Evolutionary conservation across 2,113 vertebrate species (phyloP), one percentile per base, ranked within the genome.

Genomic region (Neodon shergylaensis): DNA sequence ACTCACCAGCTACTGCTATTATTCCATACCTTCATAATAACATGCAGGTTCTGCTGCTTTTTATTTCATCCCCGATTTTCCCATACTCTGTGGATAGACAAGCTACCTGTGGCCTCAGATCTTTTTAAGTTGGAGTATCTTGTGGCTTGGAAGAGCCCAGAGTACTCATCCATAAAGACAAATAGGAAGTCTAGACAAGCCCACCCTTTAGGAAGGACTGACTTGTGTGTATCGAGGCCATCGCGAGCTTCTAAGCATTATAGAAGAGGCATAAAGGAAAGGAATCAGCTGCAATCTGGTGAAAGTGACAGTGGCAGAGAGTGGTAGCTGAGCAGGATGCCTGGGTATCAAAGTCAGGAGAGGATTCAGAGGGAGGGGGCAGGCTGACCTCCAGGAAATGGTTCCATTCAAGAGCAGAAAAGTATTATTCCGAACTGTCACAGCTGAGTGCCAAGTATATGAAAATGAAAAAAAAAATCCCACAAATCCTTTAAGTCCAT

Each of bases 231-330:
- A 88, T 73, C 12, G 4, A n/a, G 90, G 65, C 73, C 39, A 63
- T 42, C 36, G 22, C 94, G 81, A 82, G 91, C 73, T 77, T 66
- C 52, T 81, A 88, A 84, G 58, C n/a, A 47, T 8, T 93, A 77
- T 26, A 92, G 42, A 91, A 92, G 79, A 92, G 31, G 16, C 6
- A 47, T 52, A 44, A 58, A 63, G 24, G 36, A 85, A 93, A 93
- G 88, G 72, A 44, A 19, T 39, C 82, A 19, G 42, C 10, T 1
- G 82, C 61, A 85, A 66, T 5, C 82, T 33, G 9, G 44, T 21
- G 42, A 33, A 39, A n/a, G 33, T 47, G 28, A 2, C 42, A 2
- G 44, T 8, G 17, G 33, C 9, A 22, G 63, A 85, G 58, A 84
- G 21, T 5, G 10, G 16, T 3, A 31, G 24, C 26, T 44, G 26